Base-by-base conservation (phyloP, 92 coral and sea anemone species). In the Montipora capitata region DNA sequence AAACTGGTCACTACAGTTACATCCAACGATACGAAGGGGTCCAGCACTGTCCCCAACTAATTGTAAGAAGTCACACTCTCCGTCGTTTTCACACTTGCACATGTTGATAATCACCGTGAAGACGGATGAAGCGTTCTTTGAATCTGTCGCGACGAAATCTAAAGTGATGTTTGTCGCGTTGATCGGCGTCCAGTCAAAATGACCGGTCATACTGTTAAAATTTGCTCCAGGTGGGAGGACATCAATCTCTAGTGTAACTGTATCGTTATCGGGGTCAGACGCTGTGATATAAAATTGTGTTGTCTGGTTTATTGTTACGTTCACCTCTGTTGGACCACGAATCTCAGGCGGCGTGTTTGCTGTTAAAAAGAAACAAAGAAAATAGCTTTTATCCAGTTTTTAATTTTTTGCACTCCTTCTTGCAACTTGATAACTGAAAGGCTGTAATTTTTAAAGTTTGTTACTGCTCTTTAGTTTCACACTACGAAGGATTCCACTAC, bases 331-430 rank as follows among this genome's bases (percentile, higher is more conserved):
- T 14, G 95, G 97, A 44, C 81, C 90, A 5, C 44, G 70, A 59
- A 95, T 88, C 44, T 75, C 77, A 51, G 98, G 98, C 1, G 98
- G 96, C 3, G 54, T 78, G 82, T 95, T 95, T 27, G 68, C 98
- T 95, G 75, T 10, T 16, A 45, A 7, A 61, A 38, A 43, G 11
- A 44, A 66, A 56, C 0, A 0, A 48, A 27, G 35, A 27, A 27
- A 27, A 27, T 27, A 27, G 35, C 35, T 27, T 27, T 27, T 27
- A 27, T 27, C 35, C n/a, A n/a, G n/a, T 27, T 27, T 27, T 27
- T 27, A 27, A 27, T 27, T 27, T 27, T 27, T 27, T 27, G 35
- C 0, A 27, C 35, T 27, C 35, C 35, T 27, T 27, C 35, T 27
- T 27, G 35, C 35, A 27, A 27, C 35, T 27, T 27, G 35, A 2